phyloP scores from a whole-genome alignment of 2,888 invertebrate species.

The Epirrhoe alternata region DNA sequence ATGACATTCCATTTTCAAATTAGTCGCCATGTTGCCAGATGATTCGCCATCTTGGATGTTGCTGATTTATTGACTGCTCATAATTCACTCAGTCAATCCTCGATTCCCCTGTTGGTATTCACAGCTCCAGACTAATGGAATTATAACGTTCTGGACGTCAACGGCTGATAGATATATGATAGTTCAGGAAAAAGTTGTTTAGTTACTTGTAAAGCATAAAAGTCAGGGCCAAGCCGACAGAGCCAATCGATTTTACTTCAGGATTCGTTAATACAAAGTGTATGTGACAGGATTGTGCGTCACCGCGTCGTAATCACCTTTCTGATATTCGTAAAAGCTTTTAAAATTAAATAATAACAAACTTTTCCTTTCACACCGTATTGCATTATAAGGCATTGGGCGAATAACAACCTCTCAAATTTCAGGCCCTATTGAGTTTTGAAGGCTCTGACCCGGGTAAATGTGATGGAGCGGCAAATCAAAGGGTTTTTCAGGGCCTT shows the following conservation, averaged over 20 bases:
- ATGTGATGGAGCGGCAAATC: constrained; percentile 81
- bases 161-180: constrained; percentile 21
- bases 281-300: constrained; percentile 6
- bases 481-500: constrained; percentile 77
- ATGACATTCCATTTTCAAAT: constrained; percentile 79
- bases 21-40: constrained; percentile 65
- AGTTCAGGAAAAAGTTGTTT: constrained; percentile 9
- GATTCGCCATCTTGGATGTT: constrained; percentile 54
- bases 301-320: not conserved
- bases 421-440: constrained; percentile 75
- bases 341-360: constrained; percentile 19
- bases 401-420: constrained; percentile 60
- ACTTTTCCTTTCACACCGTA: constrained; percentile 33
- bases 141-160: constrained; percentile 26
- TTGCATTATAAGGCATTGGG: constrained; percentile 49
- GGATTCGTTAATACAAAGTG: constrained; percentile 12
- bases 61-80: constrained; percentile 47
- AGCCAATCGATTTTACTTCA: constrained; percentile 25
- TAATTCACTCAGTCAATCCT: constrained; percentile 26
- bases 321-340: constrained; percentile 39
- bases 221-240: constrained; percentile 19
- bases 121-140: constrained; percentile 24
- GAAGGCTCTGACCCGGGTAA: constrained; percentile 73
- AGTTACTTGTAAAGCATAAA: not conserved
- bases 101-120: constrained; percentile 33